Conservation (phyloP, 2,113 vertebrate genomes). For the Alexandromys fortis region DNA sequence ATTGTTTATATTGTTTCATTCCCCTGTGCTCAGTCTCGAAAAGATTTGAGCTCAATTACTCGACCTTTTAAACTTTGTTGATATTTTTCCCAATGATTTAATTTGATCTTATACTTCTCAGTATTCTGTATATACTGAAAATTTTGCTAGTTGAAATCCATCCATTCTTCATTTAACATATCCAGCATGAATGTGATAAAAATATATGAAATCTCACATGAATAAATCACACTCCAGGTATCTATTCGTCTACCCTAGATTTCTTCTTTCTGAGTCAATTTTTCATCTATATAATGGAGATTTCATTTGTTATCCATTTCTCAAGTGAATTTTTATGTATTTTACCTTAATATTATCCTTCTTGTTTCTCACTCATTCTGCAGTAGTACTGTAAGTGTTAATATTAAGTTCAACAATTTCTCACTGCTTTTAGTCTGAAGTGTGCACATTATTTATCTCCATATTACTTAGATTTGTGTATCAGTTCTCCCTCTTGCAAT, state of each 20-base stretch:
- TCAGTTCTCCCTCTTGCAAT: neutral
- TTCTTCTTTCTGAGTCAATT: neutral
- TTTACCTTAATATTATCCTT: neutral
- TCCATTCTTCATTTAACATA: neutral
- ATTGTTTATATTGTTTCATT: neutral
- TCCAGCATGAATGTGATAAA: neutral
- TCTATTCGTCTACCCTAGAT: neutral
- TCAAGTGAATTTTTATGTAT: neutral
- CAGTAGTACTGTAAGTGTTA: neutral
- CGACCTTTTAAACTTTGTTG: neutral
- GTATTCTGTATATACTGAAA: neutral
- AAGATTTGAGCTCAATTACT: neutral
- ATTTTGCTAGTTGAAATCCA: neutral
- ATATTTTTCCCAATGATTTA: neutral
- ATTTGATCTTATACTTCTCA: neutral
- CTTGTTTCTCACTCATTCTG: neutral
- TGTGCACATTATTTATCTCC: neutral
- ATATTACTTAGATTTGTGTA: neutral
- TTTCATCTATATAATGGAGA: neutral
- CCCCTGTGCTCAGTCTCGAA: neutral
- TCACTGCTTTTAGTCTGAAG: neutral
- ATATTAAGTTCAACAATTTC: neutral
- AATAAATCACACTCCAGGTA: neutral
- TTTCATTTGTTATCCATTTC: neutral
- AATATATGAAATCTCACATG: neutral